Evolutionary conservation across 1,140 invertebrate species (phyloP), one percentile per base, ranked within the genome.

Genomic region (Pemphigus obesinymphae): DNA sequence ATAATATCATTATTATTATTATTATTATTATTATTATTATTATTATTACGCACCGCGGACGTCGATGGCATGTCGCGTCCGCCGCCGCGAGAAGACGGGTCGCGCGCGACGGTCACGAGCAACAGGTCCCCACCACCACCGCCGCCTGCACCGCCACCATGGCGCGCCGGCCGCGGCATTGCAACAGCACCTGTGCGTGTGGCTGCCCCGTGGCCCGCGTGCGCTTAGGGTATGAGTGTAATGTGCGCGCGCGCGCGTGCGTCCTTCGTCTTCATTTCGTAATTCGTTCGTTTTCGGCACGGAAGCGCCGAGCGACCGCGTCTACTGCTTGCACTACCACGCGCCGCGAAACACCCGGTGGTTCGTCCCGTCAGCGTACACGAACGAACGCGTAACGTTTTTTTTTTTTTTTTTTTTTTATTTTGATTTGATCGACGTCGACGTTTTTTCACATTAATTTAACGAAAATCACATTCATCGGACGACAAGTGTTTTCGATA

Each of bases 51-150:
- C n/a, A n/a, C n/a, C n/a, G n/a, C n/a, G n/a, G n/a, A n/a, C n/a
- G n/a, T n/a, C n/a, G n/a, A n/a, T n/a, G n/a, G n/a, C n/a, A n/a
- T n/a, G n/a, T n/a, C n/a, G n/a, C n/a, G n/a, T n/a, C n/a, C 20
- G 61, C 3, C 13, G 37, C 10, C 3, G 20, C 10, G n/a, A 3
- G n/a, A n/a, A 2, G 37, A 23, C 37, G 37, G 37, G 73, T 58
- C 37, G 70, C 73, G 72, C 45, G 73, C 50, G 53, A 76, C 73
- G 13, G 73, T 40, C 73, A 58, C 73, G 50, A 76, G 73, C 73
- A 76, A 76, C 73, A 76, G 34, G 73, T 76, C 73, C n/a, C 66
- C 73, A n/a, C 73, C 73, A 76, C 73, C 73, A 40, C 31, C n/a
- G n/a, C n/a, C n/a, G n/a, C n/a, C n/a, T n/a, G n/a, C 17, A 43